phyloP scores from a whole-genome alignment of 1,140 invertebrate genomes.

The Steinernema feltiae region DNA sequence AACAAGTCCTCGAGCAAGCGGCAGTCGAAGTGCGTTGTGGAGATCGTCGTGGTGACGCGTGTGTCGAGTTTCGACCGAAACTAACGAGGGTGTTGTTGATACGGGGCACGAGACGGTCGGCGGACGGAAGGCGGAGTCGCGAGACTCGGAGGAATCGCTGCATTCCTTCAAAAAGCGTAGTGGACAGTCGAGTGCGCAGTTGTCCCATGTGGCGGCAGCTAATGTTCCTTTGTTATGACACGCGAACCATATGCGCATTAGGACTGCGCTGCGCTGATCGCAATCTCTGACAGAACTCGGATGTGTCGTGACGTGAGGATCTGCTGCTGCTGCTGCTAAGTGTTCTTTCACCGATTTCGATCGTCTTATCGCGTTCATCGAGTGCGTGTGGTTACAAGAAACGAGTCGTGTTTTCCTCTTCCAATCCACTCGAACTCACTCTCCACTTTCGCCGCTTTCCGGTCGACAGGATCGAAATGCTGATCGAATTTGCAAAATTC shows the following conservation, averaged over 20 bases:
- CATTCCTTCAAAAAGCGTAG: background rate
- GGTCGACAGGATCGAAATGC: too few species aligned
- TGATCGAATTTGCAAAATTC: too few species aligned
- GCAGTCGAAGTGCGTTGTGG: too few species aligned
- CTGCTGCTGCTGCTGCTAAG: too few species aligned
- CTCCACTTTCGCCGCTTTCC: too few species aligned
- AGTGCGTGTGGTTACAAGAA: too few species aligned
- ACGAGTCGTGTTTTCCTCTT: too few species aligned
- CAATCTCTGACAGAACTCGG: background rate
- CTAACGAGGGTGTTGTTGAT: background rate
- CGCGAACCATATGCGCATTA: too few species aligned
- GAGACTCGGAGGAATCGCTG: background rate
- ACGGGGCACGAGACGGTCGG: background rate
- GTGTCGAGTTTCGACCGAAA: background rate
- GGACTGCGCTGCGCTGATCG: background rate
- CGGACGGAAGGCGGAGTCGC: background rate
- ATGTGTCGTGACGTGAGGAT: too few species aligned
- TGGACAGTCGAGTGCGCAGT: background rate
- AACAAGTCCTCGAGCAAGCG: conserved; percentile 7
- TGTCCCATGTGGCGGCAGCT: background rate
- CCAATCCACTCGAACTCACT: too few species aligned
- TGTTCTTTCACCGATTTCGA: too few species aligned
- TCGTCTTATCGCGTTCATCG: too few species aligned
- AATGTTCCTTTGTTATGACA: background rate
- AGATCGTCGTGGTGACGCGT: background rate